Evolutionary conservation across 2,113 vertebrate species (phyloP).

Genomic region (Mohoua ochrocephala): DNA sequence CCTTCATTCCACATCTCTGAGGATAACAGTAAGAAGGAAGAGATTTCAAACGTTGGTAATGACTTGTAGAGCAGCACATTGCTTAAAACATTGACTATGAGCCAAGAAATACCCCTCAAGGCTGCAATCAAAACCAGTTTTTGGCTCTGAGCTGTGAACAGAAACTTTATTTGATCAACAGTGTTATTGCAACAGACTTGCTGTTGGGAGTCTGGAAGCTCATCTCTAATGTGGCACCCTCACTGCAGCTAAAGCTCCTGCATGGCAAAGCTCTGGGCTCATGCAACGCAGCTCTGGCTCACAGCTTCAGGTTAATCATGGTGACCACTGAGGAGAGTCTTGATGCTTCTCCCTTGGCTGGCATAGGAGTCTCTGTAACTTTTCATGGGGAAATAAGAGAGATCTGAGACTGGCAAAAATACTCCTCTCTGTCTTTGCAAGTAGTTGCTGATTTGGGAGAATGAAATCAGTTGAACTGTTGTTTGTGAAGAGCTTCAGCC

Average conservation of each 20-base stretch:
- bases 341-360: not conserved
- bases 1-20: constrained; percentile 13
- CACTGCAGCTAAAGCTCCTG: not conserved
- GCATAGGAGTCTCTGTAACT: not conserved
- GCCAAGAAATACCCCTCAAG: constrained; percentile 60
- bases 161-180: constrained; percentile 42
- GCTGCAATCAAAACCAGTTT: constrained; percentile 38
- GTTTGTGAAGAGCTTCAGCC: not conserved
- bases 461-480: not conserved
- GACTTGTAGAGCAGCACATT: constrained; percentile 10
- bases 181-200: constrained; percentile 38
- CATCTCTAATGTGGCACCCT: not conserved
- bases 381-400: not conserved
- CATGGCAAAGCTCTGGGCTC: not conserved
- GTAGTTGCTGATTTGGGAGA: not conserved
- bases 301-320: not conserved
- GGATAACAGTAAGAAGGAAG: constrained; percentile 27
- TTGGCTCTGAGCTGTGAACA: constrained; percentile 26
- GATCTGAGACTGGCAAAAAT: not conserved
- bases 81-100: not conserved
- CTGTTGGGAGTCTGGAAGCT: not conserved
- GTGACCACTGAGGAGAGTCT: not conserved
- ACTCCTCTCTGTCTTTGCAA: not conserved
- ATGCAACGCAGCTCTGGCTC: not conserved
- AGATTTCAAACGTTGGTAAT: constrained; percentile 36